These are phyloP conservation scores for Aurelia aurita complex sp. Pacific DNA, from an alignment of 30 jellyfish, hydroid and myxozoan species.

Conservation along the genomic window DNA sequence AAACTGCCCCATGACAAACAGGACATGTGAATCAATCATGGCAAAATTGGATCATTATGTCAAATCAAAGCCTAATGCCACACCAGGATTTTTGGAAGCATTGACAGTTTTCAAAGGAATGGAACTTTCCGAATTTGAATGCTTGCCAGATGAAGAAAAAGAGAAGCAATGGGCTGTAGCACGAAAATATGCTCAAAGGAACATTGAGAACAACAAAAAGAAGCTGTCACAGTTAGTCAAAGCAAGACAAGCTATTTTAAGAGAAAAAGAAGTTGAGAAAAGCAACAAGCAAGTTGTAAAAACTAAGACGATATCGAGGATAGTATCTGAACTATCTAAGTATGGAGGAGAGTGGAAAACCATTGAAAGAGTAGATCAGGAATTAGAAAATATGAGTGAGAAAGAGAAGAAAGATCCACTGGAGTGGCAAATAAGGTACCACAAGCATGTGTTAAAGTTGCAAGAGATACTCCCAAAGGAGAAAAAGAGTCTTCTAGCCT, in stretches of 20 bases:
- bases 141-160: conserved; percentile 12
- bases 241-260: conserved; percentile 1
- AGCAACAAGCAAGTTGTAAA: conserved; percentile 9
- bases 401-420: not conserved
- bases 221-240: conserved; percentile 4
- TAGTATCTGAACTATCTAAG: conserved; percentile 3
- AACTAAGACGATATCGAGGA: not conserved
- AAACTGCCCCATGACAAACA: conserved; percentile 29
- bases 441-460: not conserved
- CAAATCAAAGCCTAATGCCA: conserved; percentile 31
- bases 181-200: conserved; percentile 11
- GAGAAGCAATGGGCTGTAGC: conserved; percentile 19
- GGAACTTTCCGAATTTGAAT: not conserved
- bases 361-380: not conserved
- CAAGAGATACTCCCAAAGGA: not conserved
- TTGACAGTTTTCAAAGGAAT: conserved; percentile 1
- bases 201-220: not conserved
- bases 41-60: conserved; percentile 34
- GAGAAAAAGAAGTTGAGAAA: conserved; percentile 1
- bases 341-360: conserved; percentile 27
- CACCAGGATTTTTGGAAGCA: conserved; percentile 34
- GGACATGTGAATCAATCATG: conserved; percentile 39
- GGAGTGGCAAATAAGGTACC: conserved; percentile 9
- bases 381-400: not conserved
- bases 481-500: not conserved